Percentiles rank a stretch among this genome's conserved stretches.
Conservation (phyloP, 2,888 invertebrate species). For the Drosophila stalkeri region DNA sequence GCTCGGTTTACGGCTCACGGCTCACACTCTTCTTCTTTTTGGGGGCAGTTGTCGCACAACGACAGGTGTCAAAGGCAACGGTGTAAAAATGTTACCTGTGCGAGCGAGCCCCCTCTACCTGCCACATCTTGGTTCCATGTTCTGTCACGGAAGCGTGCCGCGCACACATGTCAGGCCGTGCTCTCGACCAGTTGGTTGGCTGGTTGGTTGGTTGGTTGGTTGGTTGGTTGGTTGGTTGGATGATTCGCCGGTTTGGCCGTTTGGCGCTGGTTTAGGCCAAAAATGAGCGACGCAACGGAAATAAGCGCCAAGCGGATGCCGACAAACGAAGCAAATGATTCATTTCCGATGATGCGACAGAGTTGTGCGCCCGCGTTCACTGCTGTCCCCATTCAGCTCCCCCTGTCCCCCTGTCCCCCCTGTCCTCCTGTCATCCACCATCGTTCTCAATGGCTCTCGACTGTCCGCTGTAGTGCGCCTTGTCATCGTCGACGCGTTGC, state of each 20-base stretch:
- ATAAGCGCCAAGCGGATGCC: conserved; percentile 84
- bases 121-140: conserved; percentile 46
- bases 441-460: not conserved
- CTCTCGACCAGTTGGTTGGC: conserved; percentile 23
- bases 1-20: not conserved
- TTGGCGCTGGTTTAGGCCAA: conserved; percentile 61
- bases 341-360: conserved; percentile 84
- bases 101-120: not conserved
- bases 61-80: conserved; percentile 61
- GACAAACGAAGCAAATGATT: conserved; percentile 85
- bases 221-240: conserved; percentile 23
- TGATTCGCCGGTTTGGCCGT: conserved; percentile 21
- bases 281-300: conserved; percentile 80
- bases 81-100: conserved; percentile 55
- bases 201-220: conserved; percentile 16
- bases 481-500: conserved; percentile 56
- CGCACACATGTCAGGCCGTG: conserved; percentile 72
- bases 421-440: too few relatives aligned
- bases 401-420: too few relatives aligned
- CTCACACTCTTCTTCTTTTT: not conserved
- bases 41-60: conserved; percentile 22
- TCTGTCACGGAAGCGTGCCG: conserved; percentile 79
- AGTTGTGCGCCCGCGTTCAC: conserved; percentile 45
- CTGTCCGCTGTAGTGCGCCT: conserved; percentile 27
- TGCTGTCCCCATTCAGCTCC: not conserved